Evolutionary conservation across 1,140 invertebrate species (phyloP).

Genomic region (Carcinoscorpius rotundicauda): DNA sequence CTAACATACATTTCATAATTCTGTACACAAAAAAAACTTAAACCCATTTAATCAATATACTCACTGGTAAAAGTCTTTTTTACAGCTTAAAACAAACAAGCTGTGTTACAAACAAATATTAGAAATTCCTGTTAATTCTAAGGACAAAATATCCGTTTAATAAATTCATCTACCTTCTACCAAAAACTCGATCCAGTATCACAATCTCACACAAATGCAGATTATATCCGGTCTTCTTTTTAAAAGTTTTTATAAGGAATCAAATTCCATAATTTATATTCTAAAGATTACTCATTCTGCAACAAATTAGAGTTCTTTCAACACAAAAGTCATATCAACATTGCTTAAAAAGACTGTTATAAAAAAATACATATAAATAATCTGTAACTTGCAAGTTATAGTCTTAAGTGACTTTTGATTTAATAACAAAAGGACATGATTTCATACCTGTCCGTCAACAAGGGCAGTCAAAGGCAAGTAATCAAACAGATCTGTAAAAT

Average conservation of each 20-base stretch:
- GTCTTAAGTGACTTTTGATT: background rate
- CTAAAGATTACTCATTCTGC: background rate
- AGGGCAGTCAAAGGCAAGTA: constrained; percentile 95
- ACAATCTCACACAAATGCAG: too few relatives aligned
- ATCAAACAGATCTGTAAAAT: constrained; percentile 97
- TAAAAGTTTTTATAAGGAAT: too few relatives aligned
- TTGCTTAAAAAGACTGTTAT: background rate
- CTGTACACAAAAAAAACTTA: too few relatives aligned
- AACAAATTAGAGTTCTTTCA: background rate
- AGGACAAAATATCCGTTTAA: too few relatives aligned
- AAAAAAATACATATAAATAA: too few relatives aligned
- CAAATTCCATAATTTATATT: too few relatives aligned
- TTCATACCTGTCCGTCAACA: constrained; percentile 51
- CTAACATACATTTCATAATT: too few relatives aligned
- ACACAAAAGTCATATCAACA: background rate
- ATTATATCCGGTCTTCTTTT: too few relatives aligned
- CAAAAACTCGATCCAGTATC: too few relatives aligned
- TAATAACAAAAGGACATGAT: background rate
- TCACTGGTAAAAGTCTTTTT: background rate
- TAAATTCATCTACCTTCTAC: too few relatives aligned
- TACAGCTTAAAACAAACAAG: background rate
- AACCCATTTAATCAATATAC: background rate
- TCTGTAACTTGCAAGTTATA: too few relatives aligned
- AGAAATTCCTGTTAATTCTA: too few relatives aligned
- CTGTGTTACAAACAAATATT: background rate